Conservation (phyloP, 2,888 invertebrate species). For the Xanthia icteritia region DNA sequence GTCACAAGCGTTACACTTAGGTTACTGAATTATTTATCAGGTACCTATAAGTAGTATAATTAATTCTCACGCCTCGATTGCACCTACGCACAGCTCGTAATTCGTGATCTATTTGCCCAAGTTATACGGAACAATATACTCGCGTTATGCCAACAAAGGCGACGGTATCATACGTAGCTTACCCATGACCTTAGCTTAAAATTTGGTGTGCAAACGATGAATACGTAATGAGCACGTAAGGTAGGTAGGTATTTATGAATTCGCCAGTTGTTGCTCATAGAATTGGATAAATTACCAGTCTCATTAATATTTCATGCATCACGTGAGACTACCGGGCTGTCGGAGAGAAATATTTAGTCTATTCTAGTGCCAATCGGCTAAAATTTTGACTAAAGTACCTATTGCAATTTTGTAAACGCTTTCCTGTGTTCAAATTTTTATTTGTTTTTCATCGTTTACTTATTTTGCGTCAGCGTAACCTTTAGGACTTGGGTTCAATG, state of each 20-base stretch:
- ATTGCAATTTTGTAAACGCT: background rate
- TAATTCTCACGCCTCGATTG: slow-evolving; percentile 33
- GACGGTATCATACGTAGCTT: slow-evolving; percentile 5
- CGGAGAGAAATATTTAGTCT: background rate
- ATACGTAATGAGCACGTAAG: slow-evolving; percentile 44
- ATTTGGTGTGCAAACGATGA: slow-evolving; percentile 44
- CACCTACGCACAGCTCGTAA: slow-evolving; percentile 16
- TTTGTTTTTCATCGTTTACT: slow-evolving; percentile 16
- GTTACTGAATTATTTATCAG: slow-evolving; percentile 3
- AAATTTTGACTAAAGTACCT: background rate
- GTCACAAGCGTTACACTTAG: background rate
- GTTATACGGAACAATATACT: slow-evolving; percentile 34
- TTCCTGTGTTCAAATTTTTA: background rate
- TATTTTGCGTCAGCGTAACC: slow-evolving; percentile 1
- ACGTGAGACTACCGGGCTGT: slow-evolving; percentile 19
- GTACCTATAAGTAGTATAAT: background rate
- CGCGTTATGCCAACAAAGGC: slow-evolving; percentile 44
- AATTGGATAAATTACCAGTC: slow-evolving; percentile 19
- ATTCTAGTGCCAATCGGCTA: background rate
- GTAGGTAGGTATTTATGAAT: slow-evolving; percentile 16
- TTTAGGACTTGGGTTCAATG: slow-evolving; percentile 36
- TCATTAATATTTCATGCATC: slow-evolving; percentile 34
- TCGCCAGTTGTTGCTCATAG: slow-evolving; percentile 38
- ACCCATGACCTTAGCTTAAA: slow-evolving; percentile 61
- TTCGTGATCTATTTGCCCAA: slow-evolving; percentile 49